Conservation (phyloP, 1,140 invertebrate genomes). For the Caenorhabditis brenneri region DNA sequence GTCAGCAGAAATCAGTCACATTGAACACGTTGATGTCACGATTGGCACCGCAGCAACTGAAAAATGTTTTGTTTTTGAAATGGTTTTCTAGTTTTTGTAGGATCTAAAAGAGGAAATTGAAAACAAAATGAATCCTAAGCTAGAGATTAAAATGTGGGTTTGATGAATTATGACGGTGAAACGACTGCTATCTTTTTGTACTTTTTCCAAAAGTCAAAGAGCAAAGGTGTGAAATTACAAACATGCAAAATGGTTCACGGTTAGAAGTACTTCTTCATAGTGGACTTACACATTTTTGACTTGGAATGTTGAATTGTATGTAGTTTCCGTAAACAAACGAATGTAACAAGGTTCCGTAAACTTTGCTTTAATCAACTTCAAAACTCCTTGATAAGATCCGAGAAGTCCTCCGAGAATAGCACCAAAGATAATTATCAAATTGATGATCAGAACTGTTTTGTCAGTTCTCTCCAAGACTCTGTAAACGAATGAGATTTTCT, state of each 20-base stretch:
- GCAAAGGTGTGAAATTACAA: no score
- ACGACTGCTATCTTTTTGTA: background rate
- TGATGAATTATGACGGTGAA: background rate
- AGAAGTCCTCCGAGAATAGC: constrained; percentile 54
- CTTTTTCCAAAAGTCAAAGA: background rate
- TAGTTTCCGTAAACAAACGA: constrained; percentile 42
- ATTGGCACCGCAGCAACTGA: constrained; percentile 2
- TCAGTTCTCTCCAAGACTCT: constrained; percentile 52
- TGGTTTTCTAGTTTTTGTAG: background rate
- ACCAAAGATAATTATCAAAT: constrained; percentile 51
- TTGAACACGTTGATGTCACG: constrained; percentile 38
- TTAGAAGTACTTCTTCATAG: no score
- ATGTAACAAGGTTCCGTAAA: constrained; percentile 57
- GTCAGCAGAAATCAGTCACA: constrained; percentile 40
- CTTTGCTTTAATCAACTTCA: constrained; percentile 52
- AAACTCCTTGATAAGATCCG: constrained; percentile 51
- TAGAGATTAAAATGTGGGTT: background rate
- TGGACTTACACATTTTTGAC: constrained; percentile 31
- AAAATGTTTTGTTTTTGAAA: background rate
- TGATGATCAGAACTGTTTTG: constrained; percentile 52
- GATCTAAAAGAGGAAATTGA: background rate
- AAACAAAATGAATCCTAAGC: background rate
- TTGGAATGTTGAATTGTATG: constrained; percentile 31
- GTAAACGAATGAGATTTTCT: no score
- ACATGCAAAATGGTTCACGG: background rate